A percentile compares a stretch with the other conserved stretches of the same genome.
These are phyloP conservation scores for Lepidurus arcticus DNA, from an alignment of 1,140 invertebrate species.

Conservation along the genomic window DNA sequence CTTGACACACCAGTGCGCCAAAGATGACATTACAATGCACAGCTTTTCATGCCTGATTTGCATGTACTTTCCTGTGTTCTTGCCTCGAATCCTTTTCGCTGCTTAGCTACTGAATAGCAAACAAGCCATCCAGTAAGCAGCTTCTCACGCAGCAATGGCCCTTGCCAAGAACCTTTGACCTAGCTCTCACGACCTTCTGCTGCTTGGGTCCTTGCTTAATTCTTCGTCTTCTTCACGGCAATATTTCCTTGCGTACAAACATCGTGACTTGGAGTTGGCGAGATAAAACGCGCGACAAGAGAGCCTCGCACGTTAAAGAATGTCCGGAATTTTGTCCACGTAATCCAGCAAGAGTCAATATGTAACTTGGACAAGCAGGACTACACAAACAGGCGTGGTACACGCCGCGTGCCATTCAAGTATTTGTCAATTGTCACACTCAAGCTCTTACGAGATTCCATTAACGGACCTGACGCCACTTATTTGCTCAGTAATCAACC, in stretches of 20 bases:
- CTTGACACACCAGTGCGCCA: slow-evolving; percentile 9
- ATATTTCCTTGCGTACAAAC: not conserved
- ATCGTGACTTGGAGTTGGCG: no score
- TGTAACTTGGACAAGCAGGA: not conserved
- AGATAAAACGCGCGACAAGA: no score
- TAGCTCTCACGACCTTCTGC: slow-evolving; percentile 3
- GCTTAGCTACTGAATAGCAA: not conserved
- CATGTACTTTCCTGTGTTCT: not conserved
- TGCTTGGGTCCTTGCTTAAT: not conserved
- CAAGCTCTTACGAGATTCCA: not conserved
- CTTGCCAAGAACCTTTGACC: slow-evolving; percentile 14
- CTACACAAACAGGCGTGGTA: not conserved
- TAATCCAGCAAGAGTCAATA: not conserved
- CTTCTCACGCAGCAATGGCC: slow-evolving; percentile 20
- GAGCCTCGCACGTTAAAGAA: not conserved
- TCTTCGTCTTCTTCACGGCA: not conserved
- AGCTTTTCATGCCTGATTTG: not conserved
- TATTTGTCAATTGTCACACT: slow-evolving; percentile 3
- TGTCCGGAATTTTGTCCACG: not conserved
- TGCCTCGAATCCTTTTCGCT: not conserved
- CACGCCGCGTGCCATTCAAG: not conserved
- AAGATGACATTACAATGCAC: not conserved
- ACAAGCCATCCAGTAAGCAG: not conserved
- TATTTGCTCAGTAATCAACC: not conserved
- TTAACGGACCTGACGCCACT: not conserved